Evolutionary conservation across 2,797 vertebrate genomes (phyloP), one percentile per base, ranked within the genome.

Genomic region (Chromis chromis): DNA sequence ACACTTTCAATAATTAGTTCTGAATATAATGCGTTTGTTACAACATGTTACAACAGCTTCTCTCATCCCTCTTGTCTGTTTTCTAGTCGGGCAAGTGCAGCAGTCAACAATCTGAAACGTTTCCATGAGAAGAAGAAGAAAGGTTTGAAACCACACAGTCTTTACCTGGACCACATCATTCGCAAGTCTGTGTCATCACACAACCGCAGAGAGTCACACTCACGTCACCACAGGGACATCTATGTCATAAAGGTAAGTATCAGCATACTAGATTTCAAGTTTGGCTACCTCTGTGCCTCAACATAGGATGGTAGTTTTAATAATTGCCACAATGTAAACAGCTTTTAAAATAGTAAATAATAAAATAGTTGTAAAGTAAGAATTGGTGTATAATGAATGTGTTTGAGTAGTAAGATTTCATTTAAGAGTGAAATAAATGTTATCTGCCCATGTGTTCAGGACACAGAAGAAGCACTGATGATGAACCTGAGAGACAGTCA

Each of bases 51-150:
- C 42, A 46, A 19, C 52, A 70, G 19, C 28, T 7, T 31, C 25
- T 1, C 31, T 1, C 8, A 4, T 44, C 12, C 78, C 27, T 33
- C 1, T 70, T 42, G 6, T 74, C 13, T 66, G 1, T 54, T 12
- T 79, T 88, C 22, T 90, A 99, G 98, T 70, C 95, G 96, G 70
- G 98, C 98, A 5, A 99, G 98, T 90, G 97, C 96, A 3, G 97
- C 98, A 0, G 95, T 99, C 54, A 99, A 98, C 91, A 97, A 96
- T 87, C 93, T 99, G 85, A 99, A 99, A 88, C 96, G 96, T 71
- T 99, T 99, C 89, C 98, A 99, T 0, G 98, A 99, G 91, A 98
- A 97, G 95, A 99, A 99, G 94, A 99, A 97, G 91, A 96, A 95
- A 84, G 97, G 98, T 49, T 93, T 96, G 81, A 98, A 97, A 84